Percentiles rank a stretch among this genome's conserved stretches.
Evolutionary conservation across 2,888 invertebrate species (phyloP).

Genomic region (Autographa gamma): DNA sequence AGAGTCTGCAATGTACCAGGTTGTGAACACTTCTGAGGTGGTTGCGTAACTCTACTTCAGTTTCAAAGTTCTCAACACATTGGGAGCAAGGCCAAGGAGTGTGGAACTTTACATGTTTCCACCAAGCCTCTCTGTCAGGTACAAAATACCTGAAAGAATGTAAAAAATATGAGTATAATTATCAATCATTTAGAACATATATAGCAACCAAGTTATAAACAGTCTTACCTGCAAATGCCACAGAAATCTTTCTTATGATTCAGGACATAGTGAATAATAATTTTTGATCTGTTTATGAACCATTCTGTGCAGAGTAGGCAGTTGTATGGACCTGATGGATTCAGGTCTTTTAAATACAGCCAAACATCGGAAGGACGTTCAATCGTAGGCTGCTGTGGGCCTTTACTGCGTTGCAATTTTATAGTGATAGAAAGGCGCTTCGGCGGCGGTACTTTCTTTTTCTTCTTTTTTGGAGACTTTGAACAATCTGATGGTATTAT

Average conservation of each 20-base stretch:
- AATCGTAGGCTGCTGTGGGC: slow-evolving; percentile 64
- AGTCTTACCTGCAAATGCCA: slow-evolving; percentile 83
- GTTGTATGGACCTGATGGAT: slow-evolving; percentile 82
- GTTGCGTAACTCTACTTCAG: slow-evolving; percentile 71
- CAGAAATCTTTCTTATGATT: slow-evolving; percentile 87
- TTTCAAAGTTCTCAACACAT: slow-evolving; percentile 76
- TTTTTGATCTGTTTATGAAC: slow-evolving; percentile 84
- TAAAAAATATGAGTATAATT: neutral
- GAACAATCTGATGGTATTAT: slow-evolving; percentile 25
- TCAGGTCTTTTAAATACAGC: slow-evolving; percentile 85
- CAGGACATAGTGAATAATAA: slow-evolving; percentile 84
- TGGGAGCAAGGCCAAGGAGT: slow-evolving; percentile 85
- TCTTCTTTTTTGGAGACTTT: slow-evolving; percentile 65
- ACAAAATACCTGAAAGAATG: slow-evolving; percentile 82
- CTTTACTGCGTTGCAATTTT: slow-evolving; percentile 55
- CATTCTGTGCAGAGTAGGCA: slow-evolving; percentile 84
- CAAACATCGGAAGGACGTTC: slow-evolving; percentile 84
- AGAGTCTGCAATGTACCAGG: slow-evolving; percentile 82
- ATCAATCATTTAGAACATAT: neutral
- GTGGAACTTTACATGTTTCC: slow-evolving; percentile 78
- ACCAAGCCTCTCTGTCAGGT: slow-evolving; percentile 79
- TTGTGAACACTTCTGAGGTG: slow-evolving; percentile 77
- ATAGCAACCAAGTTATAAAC: neutral
- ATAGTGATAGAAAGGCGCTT: slow-evolving; percentile 63
- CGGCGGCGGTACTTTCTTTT: slow-evolving; percentile 56